phyloP scores from a whole-genome alignment of 2,113 vertebrate genomes.

The Rafetus swinhoei region DNA sequence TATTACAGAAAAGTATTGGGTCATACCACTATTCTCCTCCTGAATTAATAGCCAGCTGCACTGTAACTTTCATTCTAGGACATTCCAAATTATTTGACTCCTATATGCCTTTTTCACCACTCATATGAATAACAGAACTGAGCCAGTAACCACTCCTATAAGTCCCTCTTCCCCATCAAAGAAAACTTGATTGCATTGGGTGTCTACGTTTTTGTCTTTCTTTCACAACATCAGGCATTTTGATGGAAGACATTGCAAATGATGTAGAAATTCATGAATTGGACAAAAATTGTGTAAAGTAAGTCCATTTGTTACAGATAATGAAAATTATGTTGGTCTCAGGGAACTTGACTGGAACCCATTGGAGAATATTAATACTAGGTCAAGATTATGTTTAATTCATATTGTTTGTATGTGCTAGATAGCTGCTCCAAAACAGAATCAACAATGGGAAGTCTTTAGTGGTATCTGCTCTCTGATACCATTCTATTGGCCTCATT shows the following conservation, averaged over 20 bases:
- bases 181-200: background rate
- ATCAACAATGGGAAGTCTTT: background rate
- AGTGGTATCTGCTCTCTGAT: background rate
- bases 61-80: background rate
- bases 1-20: background rate
- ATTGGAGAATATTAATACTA: background rate
- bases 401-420: background rate
- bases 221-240: background rate
- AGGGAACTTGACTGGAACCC: background rate
- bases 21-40: background rate
- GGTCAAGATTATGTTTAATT: background rate
- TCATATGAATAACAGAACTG: background rate
- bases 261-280: background rate
- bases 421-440: background rate
- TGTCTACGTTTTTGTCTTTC: background rate
- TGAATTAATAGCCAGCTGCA: background rate
- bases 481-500: background rate
- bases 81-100: background rate
- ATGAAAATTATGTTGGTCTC: background rate
- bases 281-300: background rate
- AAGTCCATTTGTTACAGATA: background rate
- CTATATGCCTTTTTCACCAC: background rate
- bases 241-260: background rate
- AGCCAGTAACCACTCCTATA: accelerated
- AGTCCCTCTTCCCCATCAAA: accelerated